Evolutionary conservation across 2,797 vertebrate species (phyloP), one percentile per base, ranked within the genome.

Genomic region (Mormyrops boulengeri): DNA sequence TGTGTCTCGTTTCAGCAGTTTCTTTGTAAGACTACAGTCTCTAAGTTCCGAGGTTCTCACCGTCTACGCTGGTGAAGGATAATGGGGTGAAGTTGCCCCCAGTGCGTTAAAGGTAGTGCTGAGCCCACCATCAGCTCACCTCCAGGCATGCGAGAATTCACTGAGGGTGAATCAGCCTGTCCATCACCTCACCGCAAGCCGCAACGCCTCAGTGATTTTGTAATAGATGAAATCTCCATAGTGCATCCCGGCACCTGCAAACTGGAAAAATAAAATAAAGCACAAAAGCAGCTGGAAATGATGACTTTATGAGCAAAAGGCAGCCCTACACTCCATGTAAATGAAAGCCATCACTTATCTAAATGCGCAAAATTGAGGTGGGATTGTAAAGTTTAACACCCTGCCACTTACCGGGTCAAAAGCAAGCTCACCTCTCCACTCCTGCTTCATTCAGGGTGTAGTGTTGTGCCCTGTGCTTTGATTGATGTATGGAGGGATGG

Each of bases 241-340:
- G 26, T 90, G 90, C 92, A 90, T 93, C 89, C 92, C 91, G 91
- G 93, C 92, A 93, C 91, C 90, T 90, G 90, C 85, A 73, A 93
- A 94, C 94, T 94, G 89, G 5, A 77, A 19, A 41, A 17, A 77
- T 34, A 77, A 77, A 77, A 41, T 14, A 77, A 41, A 19, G 41
- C n/a, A 92, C 93, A 49, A 94, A 93, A 92, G 91, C 82, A 89
- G 88, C 87, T 91, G 90, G 92, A 94, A 94, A 95, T 95, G 93
- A 95, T 93, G 91, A 94, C 94, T 95, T 94, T 94, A 94, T 94
- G 95, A 94, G 92, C 91, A 95, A 94, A 95, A 92, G 92, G 92
- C 90, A 93, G 92, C 91, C 92, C 92, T 92, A 94, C 89, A 82
- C 92, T 89, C 90, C 91, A 93, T 94, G 92, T 92, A 94, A 94